Percentiles rank a stretch among this genome's conserved stretches.
phyloP scores from a whole-genome alignment of 1,140 invertebrate genomes.

The Callitettix versicolor region DNA sequence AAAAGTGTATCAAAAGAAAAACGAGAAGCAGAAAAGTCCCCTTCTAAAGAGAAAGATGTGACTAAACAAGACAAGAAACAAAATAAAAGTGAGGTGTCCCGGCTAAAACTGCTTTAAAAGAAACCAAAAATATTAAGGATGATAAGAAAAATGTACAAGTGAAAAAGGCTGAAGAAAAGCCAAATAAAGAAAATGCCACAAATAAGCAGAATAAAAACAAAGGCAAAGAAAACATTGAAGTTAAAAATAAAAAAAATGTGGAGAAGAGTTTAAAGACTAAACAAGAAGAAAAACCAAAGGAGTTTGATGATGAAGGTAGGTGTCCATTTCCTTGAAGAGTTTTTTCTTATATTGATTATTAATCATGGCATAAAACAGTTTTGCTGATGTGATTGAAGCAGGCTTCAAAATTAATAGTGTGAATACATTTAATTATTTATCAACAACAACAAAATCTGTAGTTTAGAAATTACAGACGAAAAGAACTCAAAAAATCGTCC shows the following conservation, averaged over 20 bases:
- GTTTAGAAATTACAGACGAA: no score
- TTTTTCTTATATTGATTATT: not conserved
- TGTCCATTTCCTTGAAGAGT: slow-evolving; percentile 10
- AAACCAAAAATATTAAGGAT: slow-evolving; percentile 33
- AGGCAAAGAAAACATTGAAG: slow-evolving; percentile 32
- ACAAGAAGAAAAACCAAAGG: slow-evolving; percentile 51
- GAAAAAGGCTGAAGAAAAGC: slow-evolving; percentile 39
- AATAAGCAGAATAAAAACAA: slow-evolving; percentile 36
- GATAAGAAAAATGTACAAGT: slow-evolving; percentile 30
- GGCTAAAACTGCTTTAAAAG: slow-evolving; percentile 18
- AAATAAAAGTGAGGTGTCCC: slow-evolving; percentile 13
- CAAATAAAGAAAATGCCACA: slow-evolving; percentile 25
- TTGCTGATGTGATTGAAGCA: no score
- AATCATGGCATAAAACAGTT: no score
- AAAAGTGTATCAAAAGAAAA: slow-evolving; percentile 37
- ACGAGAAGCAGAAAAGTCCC: slow-evolving; percentile 37
- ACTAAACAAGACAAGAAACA: slow-evolving; percentile 31
- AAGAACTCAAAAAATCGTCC: no score
- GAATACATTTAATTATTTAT: no score
- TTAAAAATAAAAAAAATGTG: slow-evolving; percentile 39
- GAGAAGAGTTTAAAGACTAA: slow-evolving; percentile 42
- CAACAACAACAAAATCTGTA: no score
- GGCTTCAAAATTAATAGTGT: no score
- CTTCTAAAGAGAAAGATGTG: slow-evolving; percentile 38
- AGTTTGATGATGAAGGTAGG: slow-evolving; percentile 52